phyloP scores from a whole-genome alignment of 64 coral and sea anemone genomes.

The Porites australiensis region DNA sequence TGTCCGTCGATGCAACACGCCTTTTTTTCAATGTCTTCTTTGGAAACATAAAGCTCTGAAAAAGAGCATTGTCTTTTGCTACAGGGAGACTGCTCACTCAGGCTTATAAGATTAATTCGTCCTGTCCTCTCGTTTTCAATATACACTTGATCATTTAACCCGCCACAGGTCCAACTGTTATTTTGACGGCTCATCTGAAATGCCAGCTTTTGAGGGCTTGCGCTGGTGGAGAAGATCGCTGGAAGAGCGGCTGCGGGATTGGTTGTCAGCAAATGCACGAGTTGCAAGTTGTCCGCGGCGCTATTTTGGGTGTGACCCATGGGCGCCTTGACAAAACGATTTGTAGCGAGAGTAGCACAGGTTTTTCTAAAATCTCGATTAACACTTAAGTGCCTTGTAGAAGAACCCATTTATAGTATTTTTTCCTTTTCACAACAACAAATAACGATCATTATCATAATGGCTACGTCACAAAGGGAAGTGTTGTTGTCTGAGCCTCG shows the following conservation, averaged over 20 bases:
- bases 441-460: background rate
- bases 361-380: background rate
- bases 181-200: slow-evolving; percentile 25
- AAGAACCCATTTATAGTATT: background rate
- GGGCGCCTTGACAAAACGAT: background rate
- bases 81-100: background rate
- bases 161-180: background rate
- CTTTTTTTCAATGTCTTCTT: slow-evolving; percentile 63
- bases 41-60: slow-evolving; percentile 48
- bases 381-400: background rate
- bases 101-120: background rate
- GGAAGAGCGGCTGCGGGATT: slow-evolving; percentile 69
- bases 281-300: slow-evolving; percentile 52
- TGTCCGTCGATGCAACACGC: slow-evolving; percentile 41
- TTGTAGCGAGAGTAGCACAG: background rate
- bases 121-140: background rate
- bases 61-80: slow-evolving; percentile 19
- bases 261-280: slow-evolving; percentile 69
- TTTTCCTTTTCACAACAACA: too few species aligned
- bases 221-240: slow-evolving; percentile 50
- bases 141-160: background rate
- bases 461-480: background rate
- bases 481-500: too few species aligned
- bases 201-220: background rate
- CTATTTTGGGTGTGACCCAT: background rate